Percentiles rank a stretch among this genome's conserved stretches.
phyloP scores from a whole-genome alignment of 1,140 invertebrate species.

The Drosophila albomicans region DNA sequence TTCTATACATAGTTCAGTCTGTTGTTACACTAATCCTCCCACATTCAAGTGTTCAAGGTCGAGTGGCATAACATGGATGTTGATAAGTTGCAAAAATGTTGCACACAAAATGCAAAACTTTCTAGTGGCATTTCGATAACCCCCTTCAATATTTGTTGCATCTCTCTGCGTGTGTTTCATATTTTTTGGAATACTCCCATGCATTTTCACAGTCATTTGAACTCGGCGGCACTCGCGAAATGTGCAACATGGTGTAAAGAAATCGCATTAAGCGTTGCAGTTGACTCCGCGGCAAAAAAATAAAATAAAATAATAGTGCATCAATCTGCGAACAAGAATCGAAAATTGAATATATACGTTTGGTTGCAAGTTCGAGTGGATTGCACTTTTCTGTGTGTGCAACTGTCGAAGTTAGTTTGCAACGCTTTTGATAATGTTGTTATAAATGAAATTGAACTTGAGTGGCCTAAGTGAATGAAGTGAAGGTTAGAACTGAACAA shows the following conservation, averaged over 20 bases:
- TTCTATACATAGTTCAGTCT: no score
- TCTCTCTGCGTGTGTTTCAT: neutral
- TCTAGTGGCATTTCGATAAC: slow-evolving; percentile 21
- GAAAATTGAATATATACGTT: no score
- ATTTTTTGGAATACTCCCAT: slow-evolving; percentile 12
- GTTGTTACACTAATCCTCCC: no score
- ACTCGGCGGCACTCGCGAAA: slow-evolving; percentile 76
- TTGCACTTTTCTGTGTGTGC: no score
- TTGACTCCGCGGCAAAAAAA: slow-evolving; percentile 41
- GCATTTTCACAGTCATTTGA: slow-evolving; percentile 81
- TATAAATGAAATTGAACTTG: no score
- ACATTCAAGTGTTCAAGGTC: neutral
- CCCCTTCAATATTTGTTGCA: neutral
- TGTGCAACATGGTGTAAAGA: slow-evolving; percentile 75
- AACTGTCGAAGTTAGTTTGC: no score
- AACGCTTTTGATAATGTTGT: no score
- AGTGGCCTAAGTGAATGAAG: no score
- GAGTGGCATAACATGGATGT: neutral
- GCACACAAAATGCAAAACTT: neutral
- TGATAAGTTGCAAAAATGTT: slow-evolving; percentile 1
- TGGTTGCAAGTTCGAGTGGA: no score
- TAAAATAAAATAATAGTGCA: neutral
- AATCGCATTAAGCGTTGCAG: slow-evolving; percentile 76
- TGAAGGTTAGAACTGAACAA: no score
- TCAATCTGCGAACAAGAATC: neutral